Percentiles rank a stretch among this genome's conserved stretches.
phyloP scores from a whole-genome alignment of 2,113 vertebrate genomes.

The Prietella phreatophila region DNA sequence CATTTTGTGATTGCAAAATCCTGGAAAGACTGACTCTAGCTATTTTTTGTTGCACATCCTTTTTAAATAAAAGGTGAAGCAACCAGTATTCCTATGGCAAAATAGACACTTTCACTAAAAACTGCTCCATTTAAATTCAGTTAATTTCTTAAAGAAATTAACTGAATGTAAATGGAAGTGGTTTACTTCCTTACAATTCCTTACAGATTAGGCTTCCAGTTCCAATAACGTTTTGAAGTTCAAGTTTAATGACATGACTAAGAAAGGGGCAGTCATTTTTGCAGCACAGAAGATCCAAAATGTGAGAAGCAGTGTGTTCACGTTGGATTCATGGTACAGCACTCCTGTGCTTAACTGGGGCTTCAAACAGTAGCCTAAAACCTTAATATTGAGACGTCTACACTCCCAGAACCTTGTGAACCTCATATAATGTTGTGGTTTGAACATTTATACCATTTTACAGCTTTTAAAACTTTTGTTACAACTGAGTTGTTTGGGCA shows the following conservation, averaged over 20 bases:
- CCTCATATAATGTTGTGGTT: background rate
- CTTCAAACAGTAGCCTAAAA: too few relatives aligned
- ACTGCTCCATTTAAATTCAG: too few relatives aligned
- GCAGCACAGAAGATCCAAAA: background rate
- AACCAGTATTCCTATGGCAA: too few relatives aligned
- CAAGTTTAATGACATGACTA: background rate
- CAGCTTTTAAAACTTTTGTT: background rate
- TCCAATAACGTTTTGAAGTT: background rate
- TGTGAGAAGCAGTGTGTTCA: background rate
- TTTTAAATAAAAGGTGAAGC: too few relatives aligned
- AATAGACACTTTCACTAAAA: too few relatives aligned
- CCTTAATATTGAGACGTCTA: too few relatives aligned
- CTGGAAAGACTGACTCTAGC: too few relatives aligned
- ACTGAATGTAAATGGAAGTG: background rate
- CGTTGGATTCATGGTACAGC: background rate
- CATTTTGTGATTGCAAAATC: too few relatives aligned
- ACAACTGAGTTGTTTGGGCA: too few relatives aligned
- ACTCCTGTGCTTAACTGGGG: too few relatives aligned
- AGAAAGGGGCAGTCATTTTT: background rate
- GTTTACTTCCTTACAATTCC: background rate
- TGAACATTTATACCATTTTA: background rate
- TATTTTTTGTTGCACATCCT: too few relatives aligned
- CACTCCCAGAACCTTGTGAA: too few relatives aligned
- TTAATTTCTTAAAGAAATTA: background rate
- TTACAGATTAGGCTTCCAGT: background rate